Evolutionary conservation across 2,113 vertebrate species (phyloP).

Genomic region (Lontra canadensis): DNA sequence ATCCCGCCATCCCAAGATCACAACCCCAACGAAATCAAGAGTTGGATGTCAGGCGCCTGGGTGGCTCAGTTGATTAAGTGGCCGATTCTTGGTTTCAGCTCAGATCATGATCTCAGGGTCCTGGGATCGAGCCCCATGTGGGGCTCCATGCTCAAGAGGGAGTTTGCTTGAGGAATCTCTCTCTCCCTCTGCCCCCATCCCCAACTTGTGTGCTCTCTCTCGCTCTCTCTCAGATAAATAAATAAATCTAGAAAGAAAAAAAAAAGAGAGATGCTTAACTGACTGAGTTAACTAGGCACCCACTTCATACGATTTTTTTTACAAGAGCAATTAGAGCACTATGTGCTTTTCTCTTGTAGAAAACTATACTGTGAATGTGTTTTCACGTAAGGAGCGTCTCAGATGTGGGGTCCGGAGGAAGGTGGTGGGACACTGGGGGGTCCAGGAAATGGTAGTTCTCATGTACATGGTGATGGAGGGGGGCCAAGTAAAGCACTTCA

Average conservation of each 20-base stretch:
- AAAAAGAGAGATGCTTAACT: not conserved
- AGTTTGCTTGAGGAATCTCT: not conserved
- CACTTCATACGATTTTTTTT: not conserved
- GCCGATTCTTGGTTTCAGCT: not conserved
- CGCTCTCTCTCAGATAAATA: not conserved
- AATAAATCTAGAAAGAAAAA: not conserved
- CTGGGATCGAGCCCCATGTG: not conserved
- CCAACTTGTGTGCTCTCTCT: too few relatives aligned
- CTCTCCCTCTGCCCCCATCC: not conserved
- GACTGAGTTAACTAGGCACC: not conserved
- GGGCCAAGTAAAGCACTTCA: not conserved
- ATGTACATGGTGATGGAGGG: rapidly evolving
- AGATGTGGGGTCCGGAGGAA: not conserved
- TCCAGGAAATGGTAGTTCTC: not conserved
- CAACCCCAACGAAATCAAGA: not conserved
- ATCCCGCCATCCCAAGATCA: not conserved
- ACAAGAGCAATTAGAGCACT: not conserved
- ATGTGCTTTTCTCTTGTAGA: not conserved
- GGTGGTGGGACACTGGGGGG: rapidly evolving
- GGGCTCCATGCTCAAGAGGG: not conserved
- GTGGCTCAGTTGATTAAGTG: not conserved
- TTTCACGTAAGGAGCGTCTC: not conserved
- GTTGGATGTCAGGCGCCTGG: rapidly evolving
- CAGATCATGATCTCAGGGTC: not conserved
- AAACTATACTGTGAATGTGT: not conserved